phyloP scores from a whole-genome alignment of 2,888 invertebrate genomes.

The Ophion ellenae region DNA sequence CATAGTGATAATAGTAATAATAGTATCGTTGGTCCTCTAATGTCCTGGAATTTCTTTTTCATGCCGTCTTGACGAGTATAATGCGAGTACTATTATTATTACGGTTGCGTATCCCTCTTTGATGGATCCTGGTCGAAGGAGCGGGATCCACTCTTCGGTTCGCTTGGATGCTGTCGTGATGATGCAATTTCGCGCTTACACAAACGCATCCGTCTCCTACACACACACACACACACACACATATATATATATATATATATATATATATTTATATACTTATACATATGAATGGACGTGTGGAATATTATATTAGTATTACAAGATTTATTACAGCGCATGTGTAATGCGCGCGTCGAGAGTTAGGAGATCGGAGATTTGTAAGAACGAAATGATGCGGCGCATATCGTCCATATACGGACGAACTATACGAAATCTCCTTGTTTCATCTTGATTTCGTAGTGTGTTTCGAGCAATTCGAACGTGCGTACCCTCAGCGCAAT shows the following conservation, averaged over 20 bases:
- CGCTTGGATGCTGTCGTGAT: slow-evolving; percentile 17
- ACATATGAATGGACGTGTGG: slow-evolving; percentile 1
- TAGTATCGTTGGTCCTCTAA: background rate
- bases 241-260: slow-evolving; percentile 8
- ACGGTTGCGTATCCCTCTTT: slow-evolving; percentile 64
- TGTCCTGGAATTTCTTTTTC: background rate
- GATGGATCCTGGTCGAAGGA: slow-evolving; percentile 33
- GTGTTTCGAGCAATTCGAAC: background rate
- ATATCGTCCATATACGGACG: slow-evolving; percentile 4
- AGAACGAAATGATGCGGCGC: slow-evolving; percentile 30
- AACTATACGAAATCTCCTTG: slow-evolving; percentile 16
- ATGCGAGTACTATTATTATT: slow-evolving; percentile 55
- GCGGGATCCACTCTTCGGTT: slow-evolving; percentile 29
- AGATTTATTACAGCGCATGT: slow-evolving; percentile 26
- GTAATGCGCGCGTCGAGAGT: background rate
- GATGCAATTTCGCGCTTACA: slow-evolving; percentile 65
- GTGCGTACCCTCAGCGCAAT: background rate
- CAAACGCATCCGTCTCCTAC: slow-evolving; percentile 52
- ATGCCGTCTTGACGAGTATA: slow-evolving; percentile 13
- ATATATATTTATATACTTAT: background rate
- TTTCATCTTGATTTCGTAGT: slow-evolving; percentile 26
- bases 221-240: slow-evolving; percentile 12
- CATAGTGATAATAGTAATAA: background rate
- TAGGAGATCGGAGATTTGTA: slow-evolving; percentile 34
- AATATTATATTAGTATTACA: slow-evolving; percentile 32